A percentile compares a stretch with the other conserved stretches of the same genome.
These are phyloP conservation scores for Sapayoa aenigma DNA, from an alignment of 2,113 vertebrate species.

Conservation along the genomic window DNA sequence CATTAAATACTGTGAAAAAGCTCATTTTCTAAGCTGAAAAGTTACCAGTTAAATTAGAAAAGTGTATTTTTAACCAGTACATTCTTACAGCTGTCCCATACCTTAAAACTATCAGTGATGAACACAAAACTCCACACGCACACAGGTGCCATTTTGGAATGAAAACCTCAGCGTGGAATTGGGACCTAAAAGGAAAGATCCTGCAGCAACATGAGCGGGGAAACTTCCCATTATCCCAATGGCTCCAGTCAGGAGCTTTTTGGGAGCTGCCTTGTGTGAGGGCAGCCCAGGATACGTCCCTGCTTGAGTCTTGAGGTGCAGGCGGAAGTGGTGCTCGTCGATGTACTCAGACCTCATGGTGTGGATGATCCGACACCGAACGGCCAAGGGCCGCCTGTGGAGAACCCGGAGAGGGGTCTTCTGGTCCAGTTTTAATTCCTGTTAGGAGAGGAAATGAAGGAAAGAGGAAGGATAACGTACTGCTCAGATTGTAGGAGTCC, in stretches of 20 bases:
- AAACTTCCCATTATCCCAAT: not conserved
- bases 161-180: not conserved
- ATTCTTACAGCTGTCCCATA: not conserved
- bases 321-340: constrained; percentile 89
- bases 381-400: constrained; percentile 88
- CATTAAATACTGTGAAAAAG: not conserved
- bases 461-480: not conserved
- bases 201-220: not conserved
- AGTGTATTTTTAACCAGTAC: not conserved
- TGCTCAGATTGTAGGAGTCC: not conserved
- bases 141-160: fast-evolving
- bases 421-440: constrained; percentile 92
- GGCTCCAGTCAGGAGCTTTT: not conserved
- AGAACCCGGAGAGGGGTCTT: constrained; percentile 94
- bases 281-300: constrained; percentile 90
- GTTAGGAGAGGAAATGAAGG: not conserved
- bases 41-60: not conserved
- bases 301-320: constrained; percentile 89
- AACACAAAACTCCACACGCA: not conserved
- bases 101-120: not conserved
- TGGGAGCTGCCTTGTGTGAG: fast-evolving
- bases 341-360: constrained; percentile 81
- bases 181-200: not conserved
- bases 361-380: constrained; percentile 86
- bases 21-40: not conserved